Conservation (phyloP, 2,888 invertebrate species). For the Slavum lentiscoides region DNA sequence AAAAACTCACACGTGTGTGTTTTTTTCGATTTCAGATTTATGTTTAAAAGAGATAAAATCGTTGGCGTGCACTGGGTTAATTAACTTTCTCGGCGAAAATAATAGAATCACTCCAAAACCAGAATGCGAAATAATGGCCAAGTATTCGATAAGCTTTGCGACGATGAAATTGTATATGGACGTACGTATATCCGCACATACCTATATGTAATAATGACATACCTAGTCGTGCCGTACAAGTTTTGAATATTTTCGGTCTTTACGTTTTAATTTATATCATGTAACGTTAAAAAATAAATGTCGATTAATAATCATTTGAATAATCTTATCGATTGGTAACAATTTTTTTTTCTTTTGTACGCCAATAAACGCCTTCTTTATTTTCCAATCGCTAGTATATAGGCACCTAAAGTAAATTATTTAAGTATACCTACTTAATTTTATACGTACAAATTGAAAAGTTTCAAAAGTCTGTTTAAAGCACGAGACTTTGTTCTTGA, state of each 20-base stretch:
- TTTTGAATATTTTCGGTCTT: too few species aligned
- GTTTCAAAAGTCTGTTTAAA: neutral
- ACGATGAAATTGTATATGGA: conserved; percentile 74
- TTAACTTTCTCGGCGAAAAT: conserved; percentile 60
- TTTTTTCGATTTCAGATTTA: conserved; percentile 30
- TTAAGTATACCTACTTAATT: too few species aligned
- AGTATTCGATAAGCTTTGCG: conserved; percentile 66
- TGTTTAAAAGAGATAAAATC: conserved; percentile 20
- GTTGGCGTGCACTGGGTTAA: conserved; percentile 21
- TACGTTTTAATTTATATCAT: too few species aligned
- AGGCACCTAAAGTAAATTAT: too few species aligned
- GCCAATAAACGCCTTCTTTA: neutral
- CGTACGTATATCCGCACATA: conserved; percentile 60
- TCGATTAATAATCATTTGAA: too few species aligned
- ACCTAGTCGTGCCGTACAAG: too few species aligned
- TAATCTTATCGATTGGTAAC: too few species aligned
- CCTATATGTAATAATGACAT: too few species aligned
- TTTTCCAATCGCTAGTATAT: neutral
- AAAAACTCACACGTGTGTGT: neutral
- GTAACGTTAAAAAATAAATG: too few species aligned
- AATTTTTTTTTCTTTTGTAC: neutral
- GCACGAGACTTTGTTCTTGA: too few species aligned
- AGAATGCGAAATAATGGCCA: conserved; percentile 56
- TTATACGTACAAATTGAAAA: neutral
- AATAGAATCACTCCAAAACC: conserved; percentile 67